These are phyloP conservation scores for Antrozous pallidus DNA, from an alignment of 2,797 vertebrate species.

Conservation along the genomic window DNA sequence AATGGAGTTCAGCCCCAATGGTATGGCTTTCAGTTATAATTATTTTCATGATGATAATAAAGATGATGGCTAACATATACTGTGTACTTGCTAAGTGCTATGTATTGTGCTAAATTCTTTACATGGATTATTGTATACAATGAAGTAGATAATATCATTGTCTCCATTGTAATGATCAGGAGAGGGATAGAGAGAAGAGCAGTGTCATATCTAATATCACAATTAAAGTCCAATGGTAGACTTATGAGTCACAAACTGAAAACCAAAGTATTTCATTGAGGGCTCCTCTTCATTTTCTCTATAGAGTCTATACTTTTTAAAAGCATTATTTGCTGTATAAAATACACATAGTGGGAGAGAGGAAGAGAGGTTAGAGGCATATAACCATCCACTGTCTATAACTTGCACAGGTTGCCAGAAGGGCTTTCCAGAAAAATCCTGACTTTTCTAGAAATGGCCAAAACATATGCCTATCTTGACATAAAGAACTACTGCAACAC, in stretches of 20 bases:
- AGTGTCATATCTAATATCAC: not conserved
- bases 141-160: not conserved
- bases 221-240: not conserved
- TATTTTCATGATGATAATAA: not conserved
- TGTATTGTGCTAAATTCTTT: not conserved
- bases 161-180: not conserved
- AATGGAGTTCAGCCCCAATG: not conserved
- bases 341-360: not conserved
- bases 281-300: not conserved
- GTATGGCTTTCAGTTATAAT: not conserved
- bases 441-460: not conserved
- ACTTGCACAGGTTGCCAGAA: not conserved
- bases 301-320: not conserved
- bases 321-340: not conserved
- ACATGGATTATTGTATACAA: not conserved
- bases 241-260: constrained; percentile 3
- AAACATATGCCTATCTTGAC: not conserved
- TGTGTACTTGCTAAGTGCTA: not conserved
- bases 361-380: not conserved
- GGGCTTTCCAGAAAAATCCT: not conserved
- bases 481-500: not conserved
- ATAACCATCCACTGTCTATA: not conserved
- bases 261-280: not conserved
- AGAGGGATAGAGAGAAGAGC: not conserved
- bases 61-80: not conserved